Conservation (phyloP, 2,113 vertebrate genomes). For the Ariopsis seemanni region DNA sequence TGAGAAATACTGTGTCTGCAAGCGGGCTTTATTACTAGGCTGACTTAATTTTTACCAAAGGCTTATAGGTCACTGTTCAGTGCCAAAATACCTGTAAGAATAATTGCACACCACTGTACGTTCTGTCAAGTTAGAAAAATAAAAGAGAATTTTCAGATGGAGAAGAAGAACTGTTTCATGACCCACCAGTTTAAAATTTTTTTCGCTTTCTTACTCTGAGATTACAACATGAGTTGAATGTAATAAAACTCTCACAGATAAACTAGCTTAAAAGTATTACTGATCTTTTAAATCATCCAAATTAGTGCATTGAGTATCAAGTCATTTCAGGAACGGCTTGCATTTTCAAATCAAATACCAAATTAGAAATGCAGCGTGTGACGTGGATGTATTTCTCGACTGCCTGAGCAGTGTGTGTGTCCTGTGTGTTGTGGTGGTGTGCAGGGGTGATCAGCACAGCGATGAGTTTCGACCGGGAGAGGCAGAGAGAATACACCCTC, state of each 20-base stretch:
- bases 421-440: conserved; percentile 2
- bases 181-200: not conserved
- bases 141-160: not conserved
- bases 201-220: not conserved
- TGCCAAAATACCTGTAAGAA: no score
- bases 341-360: not conserved
- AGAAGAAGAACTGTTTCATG: not conserved
- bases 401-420: not conserved
- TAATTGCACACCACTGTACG: not conserved
- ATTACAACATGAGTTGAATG: not conserved
- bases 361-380: not conserved
- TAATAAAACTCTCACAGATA: not conserved
- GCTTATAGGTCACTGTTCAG: not conserved
- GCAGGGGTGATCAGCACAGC: conserved; percentile 80
- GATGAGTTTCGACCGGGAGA: conserved; percentile 82
- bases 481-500: conserved; percentile 76
- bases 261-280: not conserved
- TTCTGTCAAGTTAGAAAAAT: not conserved
- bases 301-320: not conserved
- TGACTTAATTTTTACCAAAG: not conserved
- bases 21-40: not conserved
- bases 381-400: not conserved
- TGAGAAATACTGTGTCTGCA: not conserved
- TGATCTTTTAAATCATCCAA: not conserved
- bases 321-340: no score